phyloP scores from a whole-genome alignment of 2,113 vertebrate genomes.

The Chaetodon auriga region DNA sequence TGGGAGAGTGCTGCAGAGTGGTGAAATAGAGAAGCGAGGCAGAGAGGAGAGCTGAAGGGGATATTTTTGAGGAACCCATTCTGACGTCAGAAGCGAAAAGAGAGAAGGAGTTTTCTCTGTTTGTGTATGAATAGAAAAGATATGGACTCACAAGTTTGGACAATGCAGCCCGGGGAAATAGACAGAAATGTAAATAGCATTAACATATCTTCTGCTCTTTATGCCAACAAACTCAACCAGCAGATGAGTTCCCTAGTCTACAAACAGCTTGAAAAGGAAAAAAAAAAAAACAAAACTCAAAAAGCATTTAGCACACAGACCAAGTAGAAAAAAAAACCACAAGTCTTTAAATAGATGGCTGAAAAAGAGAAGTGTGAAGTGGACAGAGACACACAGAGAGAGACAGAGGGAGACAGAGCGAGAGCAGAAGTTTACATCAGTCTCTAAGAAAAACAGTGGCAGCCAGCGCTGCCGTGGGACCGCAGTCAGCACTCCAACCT shows the following conservation, averaged over 20 bases:
- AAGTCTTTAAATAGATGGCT: slow-evolving; percentile 68
- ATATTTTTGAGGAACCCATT: slow-evolving; percentile 72
- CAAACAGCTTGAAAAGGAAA: background rate
- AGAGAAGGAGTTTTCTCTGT: slow-evolving; percentile 38
- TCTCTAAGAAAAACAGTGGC: slow-evolving; percentile 32
- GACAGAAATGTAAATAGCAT: slow-evolving; percentile 14
- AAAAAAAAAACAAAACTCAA: background rate
- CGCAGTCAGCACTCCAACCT: background rate
- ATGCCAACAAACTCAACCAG: background rate
- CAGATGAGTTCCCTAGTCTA: background rate
- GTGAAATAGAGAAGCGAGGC: slow-evolving; percentile 73
- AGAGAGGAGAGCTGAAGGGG: slow-evolving; percentile 57
- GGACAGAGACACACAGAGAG: slow-evolving; percentile 40
- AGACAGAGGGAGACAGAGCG: slow-evolving; percentile 28
- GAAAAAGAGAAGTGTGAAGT: slow-evolving; percentile 82
- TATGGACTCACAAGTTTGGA: background rate
- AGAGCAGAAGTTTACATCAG: slow-evolving; percentile 62
- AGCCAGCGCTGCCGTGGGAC: slow-evolving; percentile 43
- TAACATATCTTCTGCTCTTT: background rate
- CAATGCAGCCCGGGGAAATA: background rate
- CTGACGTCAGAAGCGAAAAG: slow-evolving; percentile 59
- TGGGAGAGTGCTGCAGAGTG: slow-evolving; percentile 45
- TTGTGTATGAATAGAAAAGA: background rate
- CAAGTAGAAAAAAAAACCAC: slow-evolving; percentile 56
- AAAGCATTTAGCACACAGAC: background rate